Evolutionary conservation across 2,797 vertebrate species (phyloP), one percentile per base, ranked within the genome.

Genomic region (Scleropages formosus): DNA sequence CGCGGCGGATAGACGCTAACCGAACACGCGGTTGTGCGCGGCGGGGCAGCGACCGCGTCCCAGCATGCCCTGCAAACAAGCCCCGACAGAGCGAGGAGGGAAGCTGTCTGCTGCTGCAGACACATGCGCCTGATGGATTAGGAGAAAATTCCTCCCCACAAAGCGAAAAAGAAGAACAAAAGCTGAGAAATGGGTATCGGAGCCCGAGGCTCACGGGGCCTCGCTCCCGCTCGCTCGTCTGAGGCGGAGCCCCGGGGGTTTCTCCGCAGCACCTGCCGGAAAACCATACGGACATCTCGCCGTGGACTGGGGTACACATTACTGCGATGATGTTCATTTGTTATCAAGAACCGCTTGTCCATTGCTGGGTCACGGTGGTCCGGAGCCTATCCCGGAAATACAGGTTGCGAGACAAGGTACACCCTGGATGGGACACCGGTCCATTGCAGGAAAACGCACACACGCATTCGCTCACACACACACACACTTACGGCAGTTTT

Each of bases 51-150:
- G 76, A 9, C 26, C 22, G 15, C n/a, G 77, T 49, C 1, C 53
- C 71, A 77, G 81, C 75, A 78, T 80, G 74, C 60, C 49, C 72
- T 64, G 56, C 51, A 74, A 39, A 75, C 85, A 82, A 80, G 84
- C 80, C 64, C 51, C 79, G 84, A 85, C 84, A 84, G 72, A 83
- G 60, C 65, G 51, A 77, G 74, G 79, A 11, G 39, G 51, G 46
- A 46, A 60, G 22, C 47, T 31, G 61, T 58, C 44, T 53, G 27
- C 67, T 26, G 46, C 64, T 60, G 46, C 26, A n/a, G 26, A 44
- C 56, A 44, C 58, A 73, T 10, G n/a, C 58, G 64, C 24, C 26
- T 73, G 60, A 77, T 10, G 68, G 68, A 75, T 77, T 75, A 72
- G 53, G 56, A 56, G 12, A 53, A 31, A n/a, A 56, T 16, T 39